Base-by-base conservation (phyloP, 2,888 invertebrate species). In the Coleophora flavipennella region DNA sequence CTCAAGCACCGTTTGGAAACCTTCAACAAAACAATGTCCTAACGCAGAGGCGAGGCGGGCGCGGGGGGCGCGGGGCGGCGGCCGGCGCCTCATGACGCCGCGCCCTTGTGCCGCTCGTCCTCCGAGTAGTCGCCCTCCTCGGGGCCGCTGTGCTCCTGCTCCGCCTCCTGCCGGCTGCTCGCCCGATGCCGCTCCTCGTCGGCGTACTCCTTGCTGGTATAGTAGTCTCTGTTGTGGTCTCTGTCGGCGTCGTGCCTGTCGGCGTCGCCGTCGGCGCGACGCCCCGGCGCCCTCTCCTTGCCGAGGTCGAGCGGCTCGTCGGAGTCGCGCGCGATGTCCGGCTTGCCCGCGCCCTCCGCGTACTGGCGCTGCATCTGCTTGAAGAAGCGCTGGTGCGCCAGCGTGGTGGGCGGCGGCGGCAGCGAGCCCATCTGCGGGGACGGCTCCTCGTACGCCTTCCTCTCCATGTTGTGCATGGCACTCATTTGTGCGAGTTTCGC, bases 401-500 rank as follows among this genome's bases (percentile, higher is more conserved):
- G 67, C 35, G 78, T 76, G 31, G 81, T 73, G n/a, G 85, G 80
- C 8, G 84, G 84, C 1, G 85, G 85, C 8, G 89, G 88, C n/a
- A 89, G 64, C 33, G 81, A 79, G 12, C 76, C 81, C 75, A 83
- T 77, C 54, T 80, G 81, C 11, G 85, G 85, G 9, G 88, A 87
- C n/a, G 88, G 71, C 56, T 88, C 89, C 44, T 88, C 88, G 50
- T 80, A 84, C 10, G 80, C 63, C 57, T 85, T 85, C 45, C 84
- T 62, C 47, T 85, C 84, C 65, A n/a, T 11, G 8, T 84, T 72
- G 62, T 84, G 84, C 60, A 84, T 61, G 4, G 91, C 91, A 61
- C 89, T 91, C 68, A 93, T 84, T 55, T 93, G 93, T 14, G 92
- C 92, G 68, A 93, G 81, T 74, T 93, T 93, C 1, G 92, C 91